Conservation (phyloP, 2,888 invertebrate genomes). For the Heliconius hortense region DNA sequence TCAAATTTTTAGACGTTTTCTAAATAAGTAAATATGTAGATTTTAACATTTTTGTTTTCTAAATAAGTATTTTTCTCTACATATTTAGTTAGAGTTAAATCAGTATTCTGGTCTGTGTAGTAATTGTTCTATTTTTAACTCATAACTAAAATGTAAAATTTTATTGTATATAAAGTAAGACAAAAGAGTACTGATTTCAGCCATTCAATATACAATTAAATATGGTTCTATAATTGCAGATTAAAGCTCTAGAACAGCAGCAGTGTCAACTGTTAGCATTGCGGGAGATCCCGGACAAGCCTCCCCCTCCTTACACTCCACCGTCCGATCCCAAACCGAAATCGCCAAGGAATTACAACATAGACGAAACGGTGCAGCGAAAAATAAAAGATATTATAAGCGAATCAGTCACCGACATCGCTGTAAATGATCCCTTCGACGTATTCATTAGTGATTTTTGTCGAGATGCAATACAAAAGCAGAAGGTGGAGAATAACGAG, state of each 20-base stretch:
- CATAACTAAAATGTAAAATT: not conserved
- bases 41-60: too few species aligned
- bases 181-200: not conserved
- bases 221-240: constrained; percentile 51
- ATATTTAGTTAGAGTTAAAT: too few species aligned
- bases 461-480: constrained; percentile 55
- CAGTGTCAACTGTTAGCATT: constrained; percentile 68
- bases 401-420: constrained; percentile 34
- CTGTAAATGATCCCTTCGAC: constrained; percentile 56
- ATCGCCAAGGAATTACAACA: constrained; percentile 53
- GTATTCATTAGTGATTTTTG: constrained; percentile 67
- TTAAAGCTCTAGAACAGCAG: constrained; percentile 74
- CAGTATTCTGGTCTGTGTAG: too few species aligned
- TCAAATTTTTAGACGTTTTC: too few species aligned
- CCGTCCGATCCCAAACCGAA: constrained; percentile 57
- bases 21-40: too few species aligned
- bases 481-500: constrained; percentile 55
- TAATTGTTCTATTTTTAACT: too few species aligned
- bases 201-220: not conserved
- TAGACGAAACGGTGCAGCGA: constrained; percentile 52
- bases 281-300: constrained; percentile 76
- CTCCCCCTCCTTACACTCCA: constrained; percentile 75
- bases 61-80: too few species aligned
- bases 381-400: constrained; percentile 52
- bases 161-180: not conserved